A percentile compares a stretch with the other conserved stretches of the same genome.
These are phyloP conservation scores for Cassiopea xamachana DNA, from an alignment of 30 jellyfish, hydroid and myxozoan species.

Conservation along the genomic window DNA sequence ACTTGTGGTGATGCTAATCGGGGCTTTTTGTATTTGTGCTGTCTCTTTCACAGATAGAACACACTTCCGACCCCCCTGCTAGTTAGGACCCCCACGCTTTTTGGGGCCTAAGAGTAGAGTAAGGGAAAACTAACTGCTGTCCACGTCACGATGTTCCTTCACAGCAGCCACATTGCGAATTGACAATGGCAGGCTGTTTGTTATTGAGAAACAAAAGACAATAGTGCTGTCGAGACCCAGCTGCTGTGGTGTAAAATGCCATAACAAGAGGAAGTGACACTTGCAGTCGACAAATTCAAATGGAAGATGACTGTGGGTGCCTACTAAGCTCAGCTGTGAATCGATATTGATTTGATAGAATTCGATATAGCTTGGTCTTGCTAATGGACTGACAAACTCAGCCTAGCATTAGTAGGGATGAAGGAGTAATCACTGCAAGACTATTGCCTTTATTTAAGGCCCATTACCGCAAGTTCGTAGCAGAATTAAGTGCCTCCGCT, in stretches of 20 bases:
- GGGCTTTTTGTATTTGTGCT: neutral
- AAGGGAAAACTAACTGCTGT: neutral
- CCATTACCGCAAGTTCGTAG: neutral
- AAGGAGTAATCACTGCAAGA: neutral
- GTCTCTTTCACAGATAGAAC: neutral
- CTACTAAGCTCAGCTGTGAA: constrained; percentile 5
- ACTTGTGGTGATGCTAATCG: no score
- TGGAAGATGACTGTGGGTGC: neutral
- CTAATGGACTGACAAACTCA: neutral
- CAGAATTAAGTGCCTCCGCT: neutral
- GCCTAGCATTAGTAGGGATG: neutral
- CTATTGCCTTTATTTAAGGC: neutral
- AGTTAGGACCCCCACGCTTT: neutral
- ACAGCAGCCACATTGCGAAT: neutral
- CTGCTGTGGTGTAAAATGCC: constrained; percentile 10
- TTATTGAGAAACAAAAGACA: neutral
- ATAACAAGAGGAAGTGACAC: constrained; percentile 27
- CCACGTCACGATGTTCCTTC: neutral
- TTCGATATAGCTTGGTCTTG: neutral
- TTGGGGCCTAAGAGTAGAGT: no score
- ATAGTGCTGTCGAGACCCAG: neutral
- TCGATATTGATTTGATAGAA: neutral
- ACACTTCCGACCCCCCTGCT: neutral
- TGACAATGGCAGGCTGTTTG: neutral
- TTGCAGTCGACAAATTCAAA: neutral